Evolutionary conservation across 2,888 invertebrate genomes (phyloP).

Genomic region (Nomada lathburiana): DNA sequence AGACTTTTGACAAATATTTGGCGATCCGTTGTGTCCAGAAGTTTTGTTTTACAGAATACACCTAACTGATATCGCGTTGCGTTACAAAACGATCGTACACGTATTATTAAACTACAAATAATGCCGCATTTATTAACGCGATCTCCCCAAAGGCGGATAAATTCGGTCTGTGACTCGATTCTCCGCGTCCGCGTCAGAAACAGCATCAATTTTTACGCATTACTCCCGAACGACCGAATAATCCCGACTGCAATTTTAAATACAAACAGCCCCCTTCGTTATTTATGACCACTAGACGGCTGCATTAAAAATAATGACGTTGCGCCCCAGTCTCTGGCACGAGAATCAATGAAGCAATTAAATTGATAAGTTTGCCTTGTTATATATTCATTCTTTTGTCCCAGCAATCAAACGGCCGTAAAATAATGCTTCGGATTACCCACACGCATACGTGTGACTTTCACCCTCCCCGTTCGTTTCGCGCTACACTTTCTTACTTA

Average conservation of each 20-base stretch:
- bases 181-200: slow-evolving; percentile 19
- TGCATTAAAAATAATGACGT: slow-evolving; percentile 57
- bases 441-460: neutral
- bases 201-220: slow-evolving; percentile 44
- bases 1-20: slow-evolving; percentile 14
- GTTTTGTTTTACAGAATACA: neutral
- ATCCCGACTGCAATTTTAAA: slow-evolving; percentile 51
- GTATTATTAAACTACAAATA: slow-evolving; percentile 18
- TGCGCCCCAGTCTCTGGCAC: slow-evolving; percentile 23
- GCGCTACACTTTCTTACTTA: slow-evolving; percentile 6
- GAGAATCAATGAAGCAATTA: slow-evolving; percentile 59
- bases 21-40: slow-evolving; percentile 11
- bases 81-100: no score
- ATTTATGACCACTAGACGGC: slow-evolving; percentile 57
- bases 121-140: slow-evolving; percentile 29
- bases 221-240: slow-evolving; percentile 36
- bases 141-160: slow-evolving; percentile 21
- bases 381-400: slow-evolving; percentile 49
- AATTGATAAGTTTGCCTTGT: slow-evolving; percentile 59
- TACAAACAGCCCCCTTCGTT: slow-evolving; percentile 51
- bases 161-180: slow-evolving; percentile 18
- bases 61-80: neutral
- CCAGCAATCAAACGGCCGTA: slow-evolving; percentile 31
- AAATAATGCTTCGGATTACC: slow-evolving; percentile 22
- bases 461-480: neutral